Base-by-base conservation (phyloP, 2,888 invertebrate genomes). In the Ennomos fuscantarius region DNA sequence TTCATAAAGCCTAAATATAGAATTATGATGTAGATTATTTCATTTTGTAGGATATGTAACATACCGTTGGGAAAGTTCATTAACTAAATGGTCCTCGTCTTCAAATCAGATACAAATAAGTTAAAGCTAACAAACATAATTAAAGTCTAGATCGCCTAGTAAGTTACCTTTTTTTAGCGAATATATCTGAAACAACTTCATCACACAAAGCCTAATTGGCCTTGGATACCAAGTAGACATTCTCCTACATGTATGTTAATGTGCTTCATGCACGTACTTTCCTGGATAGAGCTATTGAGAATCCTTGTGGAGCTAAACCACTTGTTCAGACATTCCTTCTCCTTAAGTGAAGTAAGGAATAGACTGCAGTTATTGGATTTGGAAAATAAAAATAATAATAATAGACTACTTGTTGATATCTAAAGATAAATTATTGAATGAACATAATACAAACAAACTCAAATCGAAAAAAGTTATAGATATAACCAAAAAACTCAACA, bases 211-310 rank as follows among this genome's bases (percentile, higher is more conserved):
- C 44, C 9, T 44, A 34, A 47, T 52, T 62, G 40, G 36, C 31
- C 34, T 41, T 37, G 24, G 31, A 44, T 48, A 45, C 44, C 32
- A 10, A 39, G 24, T 31, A 48, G 45, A 45, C 47, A 58, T 53
- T 44, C 45, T 45, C 10, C 33, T 6, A 9, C 41, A 13, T 33
- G 24, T 47, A 47, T 47, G 42, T 35, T 37, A 41, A 51, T 36
- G 34, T 40, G 42, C 15, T 32, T 15, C 37, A 12, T 32, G 32
- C 36, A 15, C 15, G 33, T 8, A 8, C 13, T 33, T 50, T 50
- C 55, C 48, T 46, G 55, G 60, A 66, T 68, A 63, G 50, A 68
- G 64, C 62, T 63, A 68, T 68, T 68, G 54, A 56, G 59, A 54
- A 59, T 65, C 61, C 56, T 55, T 34, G 13, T 32, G 40, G 45